phyloP scores from a whole-genome alignment of 2,888 invertebrate species.

The Ophioninae sp. region DNA sequence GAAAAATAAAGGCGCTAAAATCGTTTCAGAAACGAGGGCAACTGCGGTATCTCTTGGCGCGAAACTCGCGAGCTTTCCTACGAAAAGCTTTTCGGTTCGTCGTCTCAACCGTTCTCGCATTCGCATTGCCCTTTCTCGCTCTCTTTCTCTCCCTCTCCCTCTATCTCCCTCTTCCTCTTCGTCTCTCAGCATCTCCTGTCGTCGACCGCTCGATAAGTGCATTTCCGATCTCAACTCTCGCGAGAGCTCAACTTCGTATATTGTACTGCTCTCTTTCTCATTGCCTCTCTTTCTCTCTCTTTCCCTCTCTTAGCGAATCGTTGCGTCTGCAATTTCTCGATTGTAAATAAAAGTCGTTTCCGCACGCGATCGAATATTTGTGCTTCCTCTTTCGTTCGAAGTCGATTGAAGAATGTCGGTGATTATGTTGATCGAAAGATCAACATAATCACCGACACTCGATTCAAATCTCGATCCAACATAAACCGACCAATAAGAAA shows the following conservation, averaged over 20 bases:
- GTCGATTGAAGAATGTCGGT: too few relatives aligned
- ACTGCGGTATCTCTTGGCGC: conserved; percentile 37
- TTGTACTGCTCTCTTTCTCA: conserved; percentile 59
- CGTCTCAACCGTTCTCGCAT: conserved; percentile 45
- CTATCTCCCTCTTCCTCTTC: conserved; percentile 25
- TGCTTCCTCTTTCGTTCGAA: neutral
- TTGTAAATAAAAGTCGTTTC: conserved; percentile 50
- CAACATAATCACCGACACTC: too few relatives aligned
- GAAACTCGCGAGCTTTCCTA: conserved; percentile 28
- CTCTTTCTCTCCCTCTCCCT: conserved; percentile 8
- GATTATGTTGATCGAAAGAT: too few relatives aligned
- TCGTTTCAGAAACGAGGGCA: conserved; percentile 55
- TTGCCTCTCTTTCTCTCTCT: conserved; percentile 32
- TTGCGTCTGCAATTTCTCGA: conserved; percentile 25
- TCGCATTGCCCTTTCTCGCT: conserved; percentile 28
- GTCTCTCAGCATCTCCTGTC: conserved; percentile 39
- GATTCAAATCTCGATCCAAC: too few relatives aligned
- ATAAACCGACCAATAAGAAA: too few relatives aligned
- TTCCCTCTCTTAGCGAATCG: conserved; percentile 1
- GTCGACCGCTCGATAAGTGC: conserved; percentile 62
- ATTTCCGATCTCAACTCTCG: conserved; percentile 62
- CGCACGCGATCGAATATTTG: too few relatives aligned
- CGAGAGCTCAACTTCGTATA: conserved; percentile 46
- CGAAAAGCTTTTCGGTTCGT: conserved; percentile 62
- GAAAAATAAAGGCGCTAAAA: conserved; percentile 61